Evolutionary conservation across 1,140 invertebrate genomes (phyloP).

Genomic region (Drosophila ercepeae): DNA sequence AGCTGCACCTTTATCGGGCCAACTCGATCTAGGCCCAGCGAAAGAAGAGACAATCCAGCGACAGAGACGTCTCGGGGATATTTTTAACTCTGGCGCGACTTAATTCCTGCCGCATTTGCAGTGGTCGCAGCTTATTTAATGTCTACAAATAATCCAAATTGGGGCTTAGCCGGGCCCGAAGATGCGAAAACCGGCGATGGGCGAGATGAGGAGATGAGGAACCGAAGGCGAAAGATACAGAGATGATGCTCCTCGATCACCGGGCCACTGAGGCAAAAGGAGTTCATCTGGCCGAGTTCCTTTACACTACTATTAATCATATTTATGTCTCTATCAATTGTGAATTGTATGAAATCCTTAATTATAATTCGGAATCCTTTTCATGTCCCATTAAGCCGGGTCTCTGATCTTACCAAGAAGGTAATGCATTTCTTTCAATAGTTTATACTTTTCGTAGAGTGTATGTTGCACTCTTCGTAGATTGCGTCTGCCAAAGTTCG

Average conservation of each 20-base stretch:
- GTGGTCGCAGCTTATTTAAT: constrained; percentile 44
- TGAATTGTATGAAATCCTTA: neutral
- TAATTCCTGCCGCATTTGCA: constrained; percentile 47
- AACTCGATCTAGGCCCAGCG: constrained; percentile 44
- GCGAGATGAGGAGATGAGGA: constrained; percentile 5
- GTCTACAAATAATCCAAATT: constrained; percentile 54
- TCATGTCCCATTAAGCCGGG: neutral
- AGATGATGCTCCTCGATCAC: constrained; percentile 42
- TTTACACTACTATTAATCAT: constrained; percentile 11
- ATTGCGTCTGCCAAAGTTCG: constrained; percentile 37
- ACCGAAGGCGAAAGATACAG: neutral
- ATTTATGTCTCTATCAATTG: neutral
- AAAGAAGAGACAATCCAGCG: constrained; percentile 37
- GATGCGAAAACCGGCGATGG: constrained; percentile 21
- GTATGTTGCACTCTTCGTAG: constrained; percentile 15
- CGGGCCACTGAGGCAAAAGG: constrained; percentile 43
- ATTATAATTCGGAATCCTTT: neutral
- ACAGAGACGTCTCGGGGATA: constrained; percentile 46
- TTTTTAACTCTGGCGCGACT: constrained; percentile 53
- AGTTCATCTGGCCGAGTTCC: constrained; percentile 12
- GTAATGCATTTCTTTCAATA: too few species aligned
- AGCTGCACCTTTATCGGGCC: constrained; percentile 37
- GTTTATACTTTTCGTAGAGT: neutral
- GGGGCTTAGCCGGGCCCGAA: constrained; percentile 48
- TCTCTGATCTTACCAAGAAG: too few species aligned